Percentiles rank a stretch among this genome's conserved stretches.
These are phyloP conservation scores for Capreolus pygargus DNA, from an alignment of 2,113 vertebrate genomes.

Conservation along the genomic window DNA sequence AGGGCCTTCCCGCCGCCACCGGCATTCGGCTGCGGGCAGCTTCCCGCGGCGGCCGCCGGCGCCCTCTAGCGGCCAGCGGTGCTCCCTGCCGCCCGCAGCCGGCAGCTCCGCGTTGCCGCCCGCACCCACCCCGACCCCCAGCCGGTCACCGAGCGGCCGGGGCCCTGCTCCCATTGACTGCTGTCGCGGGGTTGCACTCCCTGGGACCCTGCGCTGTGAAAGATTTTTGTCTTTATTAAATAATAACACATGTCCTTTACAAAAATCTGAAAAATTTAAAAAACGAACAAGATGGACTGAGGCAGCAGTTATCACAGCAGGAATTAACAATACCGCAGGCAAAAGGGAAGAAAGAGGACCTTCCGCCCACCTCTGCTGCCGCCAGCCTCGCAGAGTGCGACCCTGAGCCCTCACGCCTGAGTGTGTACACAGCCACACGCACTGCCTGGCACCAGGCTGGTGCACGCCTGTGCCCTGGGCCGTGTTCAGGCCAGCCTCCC, in stretches of 20 bases:
- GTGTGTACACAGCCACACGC: background rate
- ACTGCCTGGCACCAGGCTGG: background rate
- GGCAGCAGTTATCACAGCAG: background rate
- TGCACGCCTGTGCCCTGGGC: background rate
- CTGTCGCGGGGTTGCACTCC: background rate
- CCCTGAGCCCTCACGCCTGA: accelerated
- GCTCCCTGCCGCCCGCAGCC: background rate
- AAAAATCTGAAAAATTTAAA: background rate
- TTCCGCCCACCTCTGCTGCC: background rate
- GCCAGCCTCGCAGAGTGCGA: background rate
- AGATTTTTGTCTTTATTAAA: background rate
- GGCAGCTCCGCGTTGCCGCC: too few relatives aligned
- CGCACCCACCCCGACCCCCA: accelerated
- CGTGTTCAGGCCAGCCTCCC: background rate
- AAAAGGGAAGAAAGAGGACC: background rate
- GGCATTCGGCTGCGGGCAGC: accelerated
- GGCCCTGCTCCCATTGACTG: background rate
- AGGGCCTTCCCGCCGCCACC: accelerated
- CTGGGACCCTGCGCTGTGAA: background rate
- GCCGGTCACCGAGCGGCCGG: accelerated
- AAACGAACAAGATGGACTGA: background rate
- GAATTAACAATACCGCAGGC: background rate
- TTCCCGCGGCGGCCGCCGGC: background rate
- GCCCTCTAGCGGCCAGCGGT: background rate
- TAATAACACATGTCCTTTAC: background rate